These are phyloP conservation scores for Liopterus haemorrhoidalis DNA, from an alignment of 2,888 invertebrate species.

Conservation along the genomic window DNA sequence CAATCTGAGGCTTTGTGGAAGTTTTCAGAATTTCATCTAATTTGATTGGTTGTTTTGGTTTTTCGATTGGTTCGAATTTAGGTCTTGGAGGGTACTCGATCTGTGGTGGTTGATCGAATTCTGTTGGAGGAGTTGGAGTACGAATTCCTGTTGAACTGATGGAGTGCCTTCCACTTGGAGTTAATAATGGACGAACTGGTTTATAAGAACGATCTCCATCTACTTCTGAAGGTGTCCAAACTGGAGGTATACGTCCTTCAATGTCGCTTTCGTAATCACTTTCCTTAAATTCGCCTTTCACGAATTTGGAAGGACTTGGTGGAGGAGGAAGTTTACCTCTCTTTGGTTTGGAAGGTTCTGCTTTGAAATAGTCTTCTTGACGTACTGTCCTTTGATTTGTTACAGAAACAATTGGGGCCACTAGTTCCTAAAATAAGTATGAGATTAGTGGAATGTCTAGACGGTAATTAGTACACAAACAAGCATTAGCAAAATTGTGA, in stretches of 20 bases:
- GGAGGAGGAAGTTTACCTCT: slow-evolving; percentile 48
- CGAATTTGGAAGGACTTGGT: slow-evolving; percentile 60
- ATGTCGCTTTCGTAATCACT: slow-evolving; percentile 70
- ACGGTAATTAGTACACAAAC: too few relatives aligned
- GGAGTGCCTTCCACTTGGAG: slow-evolving; percentile 48
- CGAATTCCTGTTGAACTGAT: slow-evolving; percentile 45
- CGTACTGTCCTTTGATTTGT: slow-evolving; percentile 41
- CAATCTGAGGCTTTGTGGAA: slow-evolving; percentile 42
- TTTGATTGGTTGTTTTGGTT: slow-evolving; percentile 39
- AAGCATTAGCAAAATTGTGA: too few relatives aligned
- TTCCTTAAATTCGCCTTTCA: slow-evolving; percentile 58
- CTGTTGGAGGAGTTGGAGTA: slow-evolving; percentile 54
- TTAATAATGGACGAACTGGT: slow-evolving; percentile 53
- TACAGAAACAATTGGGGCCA: slow-evolving; percentile 48
- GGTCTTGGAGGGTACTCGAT: slow-evolving; percentile 47
- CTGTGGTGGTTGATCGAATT: slow-evolving; percentile 51
- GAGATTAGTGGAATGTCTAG: too few relatives aligned
- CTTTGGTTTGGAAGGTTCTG: slow-evolving; percentile 42
- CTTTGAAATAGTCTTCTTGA: slow-evolving; percentile 42
- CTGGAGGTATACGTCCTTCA: slow-evolving; percentile 56
- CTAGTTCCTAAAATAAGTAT: slow-evolving; percentile 49
- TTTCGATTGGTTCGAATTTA: slow-evolving; percentile 56
- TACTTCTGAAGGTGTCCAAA: slow-evolving; percentile 54
- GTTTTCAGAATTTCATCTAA: slow-evolving; percentile 43
- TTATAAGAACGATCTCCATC: slow-evolving; percentile 53